Evolutionary conservation across 1,140 invertebrate species (phyloP).

Genomic region (Diuraphis noxia): DNA sequence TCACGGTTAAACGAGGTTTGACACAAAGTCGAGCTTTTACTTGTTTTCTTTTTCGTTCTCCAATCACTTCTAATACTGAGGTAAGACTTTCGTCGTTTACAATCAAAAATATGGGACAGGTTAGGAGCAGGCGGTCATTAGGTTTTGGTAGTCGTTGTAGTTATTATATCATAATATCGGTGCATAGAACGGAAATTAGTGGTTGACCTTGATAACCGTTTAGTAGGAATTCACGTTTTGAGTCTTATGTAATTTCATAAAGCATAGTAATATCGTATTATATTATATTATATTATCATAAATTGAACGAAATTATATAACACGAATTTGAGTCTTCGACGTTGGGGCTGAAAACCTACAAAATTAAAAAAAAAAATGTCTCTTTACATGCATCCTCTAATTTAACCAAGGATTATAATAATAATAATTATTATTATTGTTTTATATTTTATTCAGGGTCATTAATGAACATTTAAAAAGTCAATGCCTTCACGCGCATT

Average conservation of each 20-base stretch:
- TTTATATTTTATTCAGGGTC: constrained; percentile 31
- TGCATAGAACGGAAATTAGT: constrained; percentile 11
- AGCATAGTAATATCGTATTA: background rate
- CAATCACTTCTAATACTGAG: background rate
- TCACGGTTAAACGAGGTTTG: background rate
- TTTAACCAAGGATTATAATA: background rate
- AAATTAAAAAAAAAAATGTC: background rate
- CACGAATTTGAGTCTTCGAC: background rate
- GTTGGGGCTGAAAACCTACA: background rate
- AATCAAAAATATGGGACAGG: background rate
- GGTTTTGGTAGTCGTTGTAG: background rate
- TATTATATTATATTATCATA: background rate
- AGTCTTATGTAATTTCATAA: constrained; percentile 31
- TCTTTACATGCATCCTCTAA: background rate
- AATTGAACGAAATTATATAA: constrained; percentile 3
- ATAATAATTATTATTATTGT: background rate
- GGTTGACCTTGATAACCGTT: constrained; percentile 26
- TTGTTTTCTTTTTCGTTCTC: background rate
- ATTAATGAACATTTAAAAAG: constrained; percentile 1
- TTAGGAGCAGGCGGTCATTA: background rate
- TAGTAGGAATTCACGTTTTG: background rate
- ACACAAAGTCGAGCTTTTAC: background rate
- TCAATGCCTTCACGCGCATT: background rate
- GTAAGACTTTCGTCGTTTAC: background rate
- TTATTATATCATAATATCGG: background rate